Evolutionary conservation across 2,797 vertebrate genomes (phyloP), one percentile per base, ranked within the genome.

Genomic region (Gastrophryne carolinensis): DNA sequence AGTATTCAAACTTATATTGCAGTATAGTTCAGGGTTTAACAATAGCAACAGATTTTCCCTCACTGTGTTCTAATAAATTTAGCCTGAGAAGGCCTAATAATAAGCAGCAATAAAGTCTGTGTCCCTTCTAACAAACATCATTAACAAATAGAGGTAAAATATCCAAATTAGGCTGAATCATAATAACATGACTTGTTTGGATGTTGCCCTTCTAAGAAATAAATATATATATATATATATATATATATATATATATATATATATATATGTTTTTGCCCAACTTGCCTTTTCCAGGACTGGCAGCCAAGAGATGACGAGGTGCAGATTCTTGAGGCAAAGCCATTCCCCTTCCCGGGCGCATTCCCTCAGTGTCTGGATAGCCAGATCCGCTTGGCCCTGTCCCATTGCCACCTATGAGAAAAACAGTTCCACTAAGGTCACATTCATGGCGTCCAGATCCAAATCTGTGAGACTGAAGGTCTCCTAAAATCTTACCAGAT

Each of bases 241-340:
- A 4, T 17, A 49, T 10, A 52, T 66, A 34, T 34, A 21, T 24
- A 5, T 32, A 35, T 10, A 26, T 49, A 49, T 3, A 34, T 50
- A 21, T 27, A 2, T 23, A 21, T 19, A 2, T 54, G 13, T 41
- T 64, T 63, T 29, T 53, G 24, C 32, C 21, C 39, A 30, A 5
- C 88, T 78, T 86, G 96, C 96, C 92, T 99, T 99, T 89, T 99
- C 97, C 66, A 98, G 79, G 24, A 95, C 82, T 21, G 96, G 94
- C 49, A 99, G 91, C 97, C 97, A 99, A 66, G 93, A 86, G 1
- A 94, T 95, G 81, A 98, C 96, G 0, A 98, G 96, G 87, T 99
- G 97, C 78, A 99, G 89, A 80, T 98, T 99, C 86, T 98, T 98
- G 67, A 99, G 90, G 81, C 97, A 99, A 49, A 98, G 90, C 97